Base-by-base conservation (phyloP, 1,140 invertebrate species). In the Conopomorpha cramerella region DNA sequence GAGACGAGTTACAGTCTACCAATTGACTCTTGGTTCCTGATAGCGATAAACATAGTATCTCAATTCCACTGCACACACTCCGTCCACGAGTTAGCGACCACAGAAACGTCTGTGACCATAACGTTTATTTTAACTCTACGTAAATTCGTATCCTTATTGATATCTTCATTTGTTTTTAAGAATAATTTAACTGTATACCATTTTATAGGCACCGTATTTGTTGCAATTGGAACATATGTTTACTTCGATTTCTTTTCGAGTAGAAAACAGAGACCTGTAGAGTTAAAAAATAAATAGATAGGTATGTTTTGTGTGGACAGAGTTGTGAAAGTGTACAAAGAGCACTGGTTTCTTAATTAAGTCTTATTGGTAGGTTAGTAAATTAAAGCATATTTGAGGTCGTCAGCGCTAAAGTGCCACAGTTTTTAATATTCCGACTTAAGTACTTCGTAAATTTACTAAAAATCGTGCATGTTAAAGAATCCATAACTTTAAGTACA, bases 131-230 rank as follows among this genome's bases (percentile, higher is more conserved):
- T 76, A 34, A 72, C 71, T 16, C 16, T 76, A 39, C 56, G 71
- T 36, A 76, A 67, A 38, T 76, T 76, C 54, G 30, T 62, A 10
- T 76, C 71, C 8, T 41, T 76, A 8, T 28, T 76, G 23, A 51
- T 76, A 38, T 76, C 71, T 2, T 55, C 62, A 3, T 31, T 76
- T 49, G 46, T 72, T 46, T 76, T 76, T 56, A 72, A 72, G 41
- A 76, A 64, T 41, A 66, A 55, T 52, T 43, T 76, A 3, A 76
- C 65, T 13, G 8, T 53, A 10, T 51, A 59, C 23, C 70, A 76
- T 45, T 43, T 63, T 14, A 13, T 62, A 3, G 67, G 67, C 2
- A 57, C 65, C 4, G 11, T 61, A 8, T 49, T 70, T 38, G 70
- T 74, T 15, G 41, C 47, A 16, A 15, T 57, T 11, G 70, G 70